Evolutionary conservation across 2,113 vertebrate genomes (phyloP), one percentile per base, ranked within the genome.

Genomic region (Mionectes macconnelli): DNA sequence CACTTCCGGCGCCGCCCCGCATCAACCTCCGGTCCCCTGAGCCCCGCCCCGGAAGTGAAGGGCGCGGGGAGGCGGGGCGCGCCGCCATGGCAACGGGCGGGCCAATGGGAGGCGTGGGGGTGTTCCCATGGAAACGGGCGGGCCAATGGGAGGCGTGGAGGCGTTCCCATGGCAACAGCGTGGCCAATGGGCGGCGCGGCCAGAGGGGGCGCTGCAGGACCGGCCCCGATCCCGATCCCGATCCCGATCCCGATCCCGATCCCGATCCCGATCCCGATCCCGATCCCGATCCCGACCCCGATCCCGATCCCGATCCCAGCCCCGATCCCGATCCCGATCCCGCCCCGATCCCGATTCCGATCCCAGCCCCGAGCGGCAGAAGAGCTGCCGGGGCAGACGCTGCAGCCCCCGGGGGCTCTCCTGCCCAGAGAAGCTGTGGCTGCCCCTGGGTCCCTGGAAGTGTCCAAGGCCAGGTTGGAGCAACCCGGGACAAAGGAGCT

Each of bases 21-120:
- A n/a, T n/a, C n/a, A n/a, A n/a, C n/a, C n/a, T n/a, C n/a, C n/a
- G n/a, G n/a, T n/a, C n/a, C n/a, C n/a, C n/a, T n/a, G n/a, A n/a
- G n/a, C n/a, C n/a, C n/a, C n/a, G n/a, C n/a, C n/a, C n/a, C n/a
- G n/a, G n/a, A n/a, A n/a, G n/a, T n/a, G n/a, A n/a, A n/a, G n/a
- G n/a, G n/a, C n/a, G n/a, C n/a, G n/a, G n/a, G n/a, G n/a, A n/a
- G n/a, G 45, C 82, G 83, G 50, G 12, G 44, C 1, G 10, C 30
- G 24, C 56, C 10, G 5, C 52, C 62, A 31, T 11, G 70, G 50
- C 82, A 75, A 75, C 50, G 5, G 12, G 0, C 0, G 9, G 45
- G 4, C 69, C 69, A 84, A 64, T 84, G n/a, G 49, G 23, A 7
- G 4, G 3, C 1, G 3, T 8, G 0, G 4, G 4, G 5, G 2